Evolutionary conservation across 2,888 invertebrate genomes (phyloP), one percentile per base, ranked within the genome.

Genomic region (Patella pellucida): DNA sequence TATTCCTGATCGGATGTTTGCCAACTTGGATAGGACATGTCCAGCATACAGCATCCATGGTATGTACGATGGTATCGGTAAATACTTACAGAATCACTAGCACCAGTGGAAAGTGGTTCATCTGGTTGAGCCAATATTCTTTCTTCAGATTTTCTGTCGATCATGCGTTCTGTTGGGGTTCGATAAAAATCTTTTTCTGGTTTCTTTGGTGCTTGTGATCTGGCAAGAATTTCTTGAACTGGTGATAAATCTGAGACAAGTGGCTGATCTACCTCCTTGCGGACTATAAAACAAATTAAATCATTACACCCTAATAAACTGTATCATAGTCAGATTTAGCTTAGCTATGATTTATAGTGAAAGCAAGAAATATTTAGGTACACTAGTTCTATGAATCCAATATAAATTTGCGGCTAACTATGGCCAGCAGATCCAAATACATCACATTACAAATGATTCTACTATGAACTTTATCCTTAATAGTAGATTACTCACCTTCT

Each of bases 401-500:
- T 12, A 19, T 62, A 62, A 41, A 41, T 41, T 1, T 41, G 41
- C 41, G 7, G 41, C 41, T 41, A 41, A 41, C 41, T 41, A 41
- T 41, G 9, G 41, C 41, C 9, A 41, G 1, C 1, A 41, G 41
- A 41, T 41, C 41, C 41, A 41, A 41, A 41, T 41, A 41, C 41
- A 41, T 41, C 41, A 41, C 7, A 9, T 41, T 41, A 41, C 41
- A 41, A 41, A 41, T 41, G 41, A 41, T 41, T 41, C 41, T 41
- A 41, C 9, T 9, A 41, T 41, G 9, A 41, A 41, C 7, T 41
- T 41, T 7, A 41, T 41, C 9, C 41, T 9, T 9, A 41, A 41
- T 9, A 19, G 16, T 54, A 2, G 52, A 68, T 16, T 93, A 93
- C 86, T 79, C 79, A 91, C 91, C 91, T 96, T 97, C 96, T 93